Evolutionary conservation across 2,797 vertebrate species (phyloP).

Genomic region (Ciconia nigra): DNA sequence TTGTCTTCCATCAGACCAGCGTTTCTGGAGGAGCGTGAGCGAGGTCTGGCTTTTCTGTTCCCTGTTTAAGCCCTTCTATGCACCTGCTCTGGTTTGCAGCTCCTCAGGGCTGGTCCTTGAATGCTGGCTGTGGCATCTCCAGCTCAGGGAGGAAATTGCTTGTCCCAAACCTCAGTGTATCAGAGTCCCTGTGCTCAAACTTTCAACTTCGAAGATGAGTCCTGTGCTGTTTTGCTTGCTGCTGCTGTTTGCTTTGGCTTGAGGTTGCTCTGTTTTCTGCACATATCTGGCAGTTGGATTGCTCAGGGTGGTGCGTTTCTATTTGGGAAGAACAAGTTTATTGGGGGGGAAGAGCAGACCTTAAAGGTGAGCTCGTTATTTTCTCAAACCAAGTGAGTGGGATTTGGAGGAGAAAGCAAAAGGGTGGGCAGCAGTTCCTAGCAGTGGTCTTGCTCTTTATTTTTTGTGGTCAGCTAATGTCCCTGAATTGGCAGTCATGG

Average conservation of each 20-base stretch:
- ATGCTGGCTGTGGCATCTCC: background rate
- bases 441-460: background rate
- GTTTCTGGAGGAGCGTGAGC: background rate
- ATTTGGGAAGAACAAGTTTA: background rate
- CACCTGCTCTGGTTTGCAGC: background rate
- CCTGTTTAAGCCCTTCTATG: fast-evolving
- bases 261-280: background rate
- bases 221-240: background rate
- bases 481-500: background rate
- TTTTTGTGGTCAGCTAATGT: background rate
- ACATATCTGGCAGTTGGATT: background rate
- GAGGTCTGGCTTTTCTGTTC: background rate
- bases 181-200: background rate
- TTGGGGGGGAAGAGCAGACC: background rate
- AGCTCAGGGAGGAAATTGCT: background rate
- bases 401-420: background rate
- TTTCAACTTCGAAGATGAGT: background rate
- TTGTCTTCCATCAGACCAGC: background rate
- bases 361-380: background rate
- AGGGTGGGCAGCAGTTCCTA: background rate
- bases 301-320: background rate
- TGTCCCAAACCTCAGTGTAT: background rate
- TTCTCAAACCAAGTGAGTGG: background rate
- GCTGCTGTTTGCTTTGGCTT: background rate
- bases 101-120: background rate